A percentile compares a stretch with the other conserved stretches of the same genome.
Evolutionary conservation across 2,113 vertebrate species (phyloP).

Genomic region (Lucifuga dentata): DNA sequence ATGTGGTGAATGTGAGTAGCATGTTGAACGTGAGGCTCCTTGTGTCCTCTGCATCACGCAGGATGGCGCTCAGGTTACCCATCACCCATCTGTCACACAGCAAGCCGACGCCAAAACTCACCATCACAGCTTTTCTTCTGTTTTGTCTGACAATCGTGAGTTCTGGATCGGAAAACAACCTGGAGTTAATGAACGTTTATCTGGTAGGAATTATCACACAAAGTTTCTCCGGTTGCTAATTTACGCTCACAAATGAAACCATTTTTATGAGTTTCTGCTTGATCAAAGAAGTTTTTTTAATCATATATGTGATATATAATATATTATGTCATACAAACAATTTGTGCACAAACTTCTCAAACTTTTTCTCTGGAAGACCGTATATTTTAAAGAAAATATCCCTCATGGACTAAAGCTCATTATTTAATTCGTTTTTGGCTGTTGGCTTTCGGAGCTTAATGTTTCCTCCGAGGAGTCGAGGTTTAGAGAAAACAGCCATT

Average conservation of each 20-base stretch:
- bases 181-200: not conserved
- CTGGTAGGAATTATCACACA: slow-evolving; percentile 1
- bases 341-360: not conserved
- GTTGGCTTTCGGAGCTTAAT: slow-evolving; percentile 7
- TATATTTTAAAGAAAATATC: slow-evolving; percentile 7
- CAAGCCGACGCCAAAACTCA: not conserved
- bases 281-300: too few species aligned
- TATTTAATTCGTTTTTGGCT: not conserved
- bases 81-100: slow-evolving; percentile 38
- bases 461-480: slow-evolving; percentile 7
- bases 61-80: slow-evolving; percentile 12
- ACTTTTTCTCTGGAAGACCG: not conserved
- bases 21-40: not conserved
- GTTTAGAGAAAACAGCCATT: slow-evolving; percentile 16
- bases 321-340: not conserved
- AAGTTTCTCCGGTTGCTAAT: not conserved
- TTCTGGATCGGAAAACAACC: slow-evolving; percentile 1
- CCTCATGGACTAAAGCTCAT: slow-evolving; percentile 16
- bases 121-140: not conserved
- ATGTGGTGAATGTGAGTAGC: not conserved
- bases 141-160: not conserved
- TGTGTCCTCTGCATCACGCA: slow-evolving; percentile 15
- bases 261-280: too few species aligned
- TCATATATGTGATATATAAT: too few species aligned
- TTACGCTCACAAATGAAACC: too few species aligned